phyloP scores from a whole-genome alignment of 2,888 invertebrate species.

The Linyphia triangularis region DNA sequence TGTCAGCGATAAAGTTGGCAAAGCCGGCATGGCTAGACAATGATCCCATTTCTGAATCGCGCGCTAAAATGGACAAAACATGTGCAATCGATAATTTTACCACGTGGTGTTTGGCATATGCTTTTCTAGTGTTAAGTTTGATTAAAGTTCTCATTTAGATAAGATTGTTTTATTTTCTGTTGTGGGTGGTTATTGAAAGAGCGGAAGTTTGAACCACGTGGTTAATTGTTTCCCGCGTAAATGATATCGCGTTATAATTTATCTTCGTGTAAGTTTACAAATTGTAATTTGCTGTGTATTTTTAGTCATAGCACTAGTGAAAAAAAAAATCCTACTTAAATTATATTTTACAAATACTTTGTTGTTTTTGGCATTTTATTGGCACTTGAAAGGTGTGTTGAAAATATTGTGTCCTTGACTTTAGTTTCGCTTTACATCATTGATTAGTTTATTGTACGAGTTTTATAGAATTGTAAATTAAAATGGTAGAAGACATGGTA shows the following conservation, averaged over 20 bases:
- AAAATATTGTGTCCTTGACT: no score
- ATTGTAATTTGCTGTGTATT: neutral
- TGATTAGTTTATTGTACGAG: no score
- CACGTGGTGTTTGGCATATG: conserved; percentile 37
- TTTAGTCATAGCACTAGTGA: neutral
- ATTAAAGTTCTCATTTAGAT: no score
- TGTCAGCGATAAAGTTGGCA: neutral
- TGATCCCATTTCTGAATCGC: conserved; percentile 47
- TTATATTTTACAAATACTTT: no score
- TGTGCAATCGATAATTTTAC: conserved; percentile 42
- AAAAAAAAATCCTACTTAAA: neutral
- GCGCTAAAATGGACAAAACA: conserved; percentile 52
- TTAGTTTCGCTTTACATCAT: no score
- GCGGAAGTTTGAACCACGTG: conserved; percentile 24
- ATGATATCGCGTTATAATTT: neutral
- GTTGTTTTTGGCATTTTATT: no score
- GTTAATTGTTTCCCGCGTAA: conserved; percentile 23
- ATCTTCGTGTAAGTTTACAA: neutral
- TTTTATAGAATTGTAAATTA: no score
- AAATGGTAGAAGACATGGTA: neutral
- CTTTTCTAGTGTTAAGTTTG: no score
- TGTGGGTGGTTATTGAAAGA: neutral
- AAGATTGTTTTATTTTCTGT: neutral
- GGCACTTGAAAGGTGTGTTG: no score
- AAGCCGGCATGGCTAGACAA: conserved; percentile 44